These are phyloP conservation scores for Drosophila nigromelanica DNA, from an alignment of 1,140 invertebrate genomes.

Conservation along the genomic window DNA sequence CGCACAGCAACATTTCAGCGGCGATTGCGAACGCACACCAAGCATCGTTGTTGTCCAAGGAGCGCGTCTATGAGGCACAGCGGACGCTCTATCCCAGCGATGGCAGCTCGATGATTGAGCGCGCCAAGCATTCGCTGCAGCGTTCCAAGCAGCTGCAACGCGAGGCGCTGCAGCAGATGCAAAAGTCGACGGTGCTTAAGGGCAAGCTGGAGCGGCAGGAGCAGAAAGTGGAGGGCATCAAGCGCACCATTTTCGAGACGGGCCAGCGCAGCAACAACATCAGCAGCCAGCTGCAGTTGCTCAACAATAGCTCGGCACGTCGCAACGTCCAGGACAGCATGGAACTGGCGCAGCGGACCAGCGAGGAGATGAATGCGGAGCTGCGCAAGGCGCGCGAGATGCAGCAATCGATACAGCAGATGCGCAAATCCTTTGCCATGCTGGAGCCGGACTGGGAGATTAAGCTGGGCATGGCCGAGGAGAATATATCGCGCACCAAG, in stretches of 20 bases:
- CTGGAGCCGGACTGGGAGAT: conserved; percentile 86
- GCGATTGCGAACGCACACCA: conserved; percentile 88
- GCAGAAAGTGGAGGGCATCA: conserved; percentile 84
- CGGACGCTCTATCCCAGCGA: conserved; percentile 76
- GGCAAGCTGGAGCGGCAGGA: conserved; percentile 84
- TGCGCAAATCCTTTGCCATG: conserved; percentile 85
- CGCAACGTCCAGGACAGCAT: conserved; percentile 83
- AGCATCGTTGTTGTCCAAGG: conserved; percentile 86
- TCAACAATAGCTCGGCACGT: conserved; percentile 55
- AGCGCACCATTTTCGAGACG: conserved; percentile 85
- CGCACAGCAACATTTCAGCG: conserved; percentile 91
- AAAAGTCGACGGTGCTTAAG: conserved; percentile 83
- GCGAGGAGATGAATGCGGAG: conserved; percentile 85
- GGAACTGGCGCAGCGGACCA: conserved; percentile 83
- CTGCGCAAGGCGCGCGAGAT: conserved; percentile 85
- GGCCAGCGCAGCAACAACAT: conserved; percentile 86
- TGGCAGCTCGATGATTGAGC: conserved; percentile 84
- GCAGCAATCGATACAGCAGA: conserved; percentile 84
- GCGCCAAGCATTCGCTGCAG: conserved; percentile 84
- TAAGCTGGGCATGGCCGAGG: conserved; percentile 83
- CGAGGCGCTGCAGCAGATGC: conserved; percentile 83
- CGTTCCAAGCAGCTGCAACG: conserved; percentile 82
- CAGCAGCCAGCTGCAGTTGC: conserved; percentile 57
- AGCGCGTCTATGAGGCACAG: conserved; percentile 84
- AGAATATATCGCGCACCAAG: conserved; percentile 76